A percentile compares a stretch with the other conserved stretches of the same genome.
phyloP scores from a whole-genome alignment of 53 echinoderm and acorn worm genomes.

The Paelopatides confundens region DNA sequence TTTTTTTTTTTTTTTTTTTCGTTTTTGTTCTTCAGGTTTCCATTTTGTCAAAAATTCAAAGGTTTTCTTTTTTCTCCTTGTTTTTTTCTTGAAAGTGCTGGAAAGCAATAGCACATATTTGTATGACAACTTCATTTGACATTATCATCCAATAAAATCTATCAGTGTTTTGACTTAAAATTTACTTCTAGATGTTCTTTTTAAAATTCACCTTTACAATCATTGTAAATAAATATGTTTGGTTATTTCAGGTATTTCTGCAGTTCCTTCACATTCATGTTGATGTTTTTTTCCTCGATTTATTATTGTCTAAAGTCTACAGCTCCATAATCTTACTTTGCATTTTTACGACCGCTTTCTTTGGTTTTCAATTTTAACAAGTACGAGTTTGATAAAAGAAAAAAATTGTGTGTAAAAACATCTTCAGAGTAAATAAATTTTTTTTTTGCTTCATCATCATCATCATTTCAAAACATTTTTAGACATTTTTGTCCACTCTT shows the following conservation, averaged over 20 bases:
- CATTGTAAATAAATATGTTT: constrained; percentile 43
- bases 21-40: constrained; percentile 18
- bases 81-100: constrained; percentile 32
- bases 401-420: neutral
- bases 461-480: constrained; percentile 37
- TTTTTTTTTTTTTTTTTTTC: neutral
- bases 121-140: constrained; percentile 21
- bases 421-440: neutral
- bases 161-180: constrained; percentile 16
- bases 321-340: constrained; percentile 15
- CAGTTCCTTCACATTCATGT: constrained; percentile 23
- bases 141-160: constrained; percentile 20
- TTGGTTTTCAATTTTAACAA: constrained; percentile 43
- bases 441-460: constrained; percentile 34
- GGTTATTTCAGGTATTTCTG: constrained; percentile 17
- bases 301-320: constrained; percentile 8
- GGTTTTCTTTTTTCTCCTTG: neutral
- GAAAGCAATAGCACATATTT: constrained; percentile 31
- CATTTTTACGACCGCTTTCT: constrained; percentile 32
- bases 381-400: neutral
- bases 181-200: constrained; percentile 39
- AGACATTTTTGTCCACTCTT: constrained; percentile 7
- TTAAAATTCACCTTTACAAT: constrained; percentile 33
- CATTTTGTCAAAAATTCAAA: neutral
- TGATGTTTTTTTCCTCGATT: constrained; percentile 28